Conservation (phyloP, 2,888 invertebrate species). For the Troglohyphantes excavatus region DNA sequence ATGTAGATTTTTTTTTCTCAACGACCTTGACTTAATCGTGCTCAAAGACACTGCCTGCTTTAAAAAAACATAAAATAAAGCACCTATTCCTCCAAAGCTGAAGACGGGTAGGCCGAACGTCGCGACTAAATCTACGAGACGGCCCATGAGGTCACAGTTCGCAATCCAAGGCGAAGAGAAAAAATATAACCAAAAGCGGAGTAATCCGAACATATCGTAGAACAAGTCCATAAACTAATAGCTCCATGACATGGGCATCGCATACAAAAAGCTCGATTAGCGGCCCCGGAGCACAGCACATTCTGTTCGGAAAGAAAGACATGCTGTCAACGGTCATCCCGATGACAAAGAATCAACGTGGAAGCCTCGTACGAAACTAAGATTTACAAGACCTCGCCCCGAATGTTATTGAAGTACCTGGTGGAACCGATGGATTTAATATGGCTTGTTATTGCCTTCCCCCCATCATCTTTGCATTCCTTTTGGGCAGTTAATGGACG, state of each 20-base stretch:
- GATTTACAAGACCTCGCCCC: slow-evolving; percentile 44
- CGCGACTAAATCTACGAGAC: slow-evolving; percentile 1
- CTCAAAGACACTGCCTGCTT: not conserved
- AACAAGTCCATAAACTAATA: slow-evolving; percentile 65
- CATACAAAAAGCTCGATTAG: slow-evolving; percentile 72
- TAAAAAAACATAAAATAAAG: not conserved
- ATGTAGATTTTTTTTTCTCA: too few relatives aligned
- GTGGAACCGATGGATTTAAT: slow-evolving; percentile 56
- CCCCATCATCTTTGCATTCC: not conserved
- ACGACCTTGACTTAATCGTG: too few relatives aligned
- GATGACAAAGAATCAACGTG: slow-evolving; percentile 39
- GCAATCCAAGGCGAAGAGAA: not conserved
- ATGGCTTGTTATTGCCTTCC: not conserved
- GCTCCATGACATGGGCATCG: slow-evolving; percentile 30
- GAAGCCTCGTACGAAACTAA: slow-evolving; percentile 26
- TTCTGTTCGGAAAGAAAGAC: slow-evolving; percentile 27
- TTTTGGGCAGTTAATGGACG: not conserved
- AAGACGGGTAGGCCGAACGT: not conserved
- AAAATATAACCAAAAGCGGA: slow-evolving; percentile 10
- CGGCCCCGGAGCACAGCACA: slow-evolving; percentile 43
- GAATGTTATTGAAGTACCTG: slow-evolving; percentile 8
- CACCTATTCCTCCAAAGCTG: not conserved
- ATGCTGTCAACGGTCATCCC: slow-evolving; percentile 22
- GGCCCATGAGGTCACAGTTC: not conserved
- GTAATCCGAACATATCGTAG: slow-evolving; percentile 64